These are phyloP conservation scores for Mallotus villosus DNA, from an alignment of 2,797 vertebrate species.

Conservation along the genomic window DNA sequence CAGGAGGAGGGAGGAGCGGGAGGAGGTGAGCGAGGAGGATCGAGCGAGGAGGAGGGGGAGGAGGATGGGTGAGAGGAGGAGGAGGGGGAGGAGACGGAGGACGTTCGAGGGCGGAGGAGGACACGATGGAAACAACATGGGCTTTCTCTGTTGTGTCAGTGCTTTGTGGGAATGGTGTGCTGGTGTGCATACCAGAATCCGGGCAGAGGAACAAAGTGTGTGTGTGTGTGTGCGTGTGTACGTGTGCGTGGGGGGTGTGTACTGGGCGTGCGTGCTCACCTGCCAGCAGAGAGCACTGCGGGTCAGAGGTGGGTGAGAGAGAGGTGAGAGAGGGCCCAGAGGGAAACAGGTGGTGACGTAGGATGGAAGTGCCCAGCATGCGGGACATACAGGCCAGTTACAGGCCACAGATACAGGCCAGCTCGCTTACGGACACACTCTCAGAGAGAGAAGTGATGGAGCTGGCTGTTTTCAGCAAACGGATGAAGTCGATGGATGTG, in stretches of 20 bases:
- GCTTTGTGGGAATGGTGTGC: not conserved
- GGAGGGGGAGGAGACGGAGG: conserved; percentile 20
- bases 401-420: conserved; percentile 8
- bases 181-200: not conserved
- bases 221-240: no score
- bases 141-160: no score
- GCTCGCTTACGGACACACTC: conserved; percentile 30
- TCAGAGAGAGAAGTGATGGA: conserved; percentile 23
- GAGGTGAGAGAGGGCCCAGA: conserved; percentile 34
- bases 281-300: conserved; percentile 2
- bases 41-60: not conserved
- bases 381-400: conserved; percentile 10
- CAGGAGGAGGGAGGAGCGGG: not conserved
- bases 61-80: not conserved
- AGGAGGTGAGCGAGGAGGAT: not conserved
- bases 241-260: not conserved
- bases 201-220: not conserved
- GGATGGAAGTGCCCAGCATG: not conserved
- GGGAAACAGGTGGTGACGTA: not conserved
- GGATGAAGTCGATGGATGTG: no score
- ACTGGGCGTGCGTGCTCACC: no score
- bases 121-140: not conserved
- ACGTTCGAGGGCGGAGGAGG: not conserved
- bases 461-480: conserved; percentile 6
- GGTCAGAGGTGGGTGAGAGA: no score